Evolutionary conservation across 2,113 vertebrate species (phyloP).

Genomic region (Sebastes schlegelii): DNA sequence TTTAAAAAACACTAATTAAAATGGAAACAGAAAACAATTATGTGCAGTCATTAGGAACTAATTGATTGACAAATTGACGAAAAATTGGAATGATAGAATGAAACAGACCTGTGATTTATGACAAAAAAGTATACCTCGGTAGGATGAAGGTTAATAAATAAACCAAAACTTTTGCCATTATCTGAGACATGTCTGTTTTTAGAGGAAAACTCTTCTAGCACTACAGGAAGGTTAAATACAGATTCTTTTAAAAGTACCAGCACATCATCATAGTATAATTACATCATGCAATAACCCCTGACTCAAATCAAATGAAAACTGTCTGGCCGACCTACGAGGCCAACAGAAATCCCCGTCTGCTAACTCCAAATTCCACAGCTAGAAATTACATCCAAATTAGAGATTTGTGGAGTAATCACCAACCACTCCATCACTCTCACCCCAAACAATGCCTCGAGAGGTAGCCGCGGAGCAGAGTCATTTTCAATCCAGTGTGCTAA

Average conservation of each 20-base stretch:
- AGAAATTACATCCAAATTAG: conserved; percentile 56
- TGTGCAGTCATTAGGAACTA: too few relatives aligned
- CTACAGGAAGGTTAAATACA: conserved; percentile 3
- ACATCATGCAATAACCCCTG: conserved; percentile 31
- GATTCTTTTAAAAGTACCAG: conserved; percentile 2
- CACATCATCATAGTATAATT: conserved; percentile 20
- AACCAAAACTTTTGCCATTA: neutral
- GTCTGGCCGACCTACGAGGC: neutral
- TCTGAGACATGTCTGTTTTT: neutral
- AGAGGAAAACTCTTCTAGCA: neutral
- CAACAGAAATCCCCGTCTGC: conserved; percentile 19
- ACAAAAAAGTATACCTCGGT: too few relatives aligned
- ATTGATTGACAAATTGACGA: too few relatives aligned
- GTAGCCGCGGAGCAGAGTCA: conserved; percentile 49
- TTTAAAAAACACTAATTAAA: too few relatives aligned
- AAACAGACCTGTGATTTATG: too few relatives aligned
- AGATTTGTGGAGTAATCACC: conserved; percentile 55
- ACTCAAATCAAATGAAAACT: conserved; percentile 42
- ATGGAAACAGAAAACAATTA: too few relatives aligned
- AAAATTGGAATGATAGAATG: too few relatives aligned
- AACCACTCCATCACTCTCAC: conserved; percentile 54
- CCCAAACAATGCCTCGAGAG: conserved; percentile 63
- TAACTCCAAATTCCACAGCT: conserved; percentile 29
- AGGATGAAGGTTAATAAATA: too few relatives aligned
- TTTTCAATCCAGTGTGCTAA: conserved; percentile 64